A percentile compares a stretch with the other conserved stretches of the same genome.
These are phyloP conservation scores for Accipiter cooperii DNA, from an alignment of 2,113 vertebrate species.

Conservation along the genomic window DNA sequence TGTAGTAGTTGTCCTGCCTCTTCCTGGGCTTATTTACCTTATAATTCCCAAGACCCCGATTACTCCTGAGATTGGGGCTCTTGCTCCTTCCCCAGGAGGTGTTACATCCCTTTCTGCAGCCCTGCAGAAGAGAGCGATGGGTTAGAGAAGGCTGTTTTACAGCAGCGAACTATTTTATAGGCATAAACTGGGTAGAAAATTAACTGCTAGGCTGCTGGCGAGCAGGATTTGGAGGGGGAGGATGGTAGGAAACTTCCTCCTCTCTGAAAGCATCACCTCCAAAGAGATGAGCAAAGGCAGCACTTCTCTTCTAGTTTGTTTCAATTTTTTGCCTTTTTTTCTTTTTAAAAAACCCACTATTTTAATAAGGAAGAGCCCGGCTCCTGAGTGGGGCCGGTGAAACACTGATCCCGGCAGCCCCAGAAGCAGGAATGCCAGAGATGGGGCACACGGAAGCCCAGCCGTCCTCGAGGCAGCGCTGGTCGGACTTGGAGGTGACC, in stretches of 20 bases:
- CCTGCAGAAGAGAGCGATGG: neutral
- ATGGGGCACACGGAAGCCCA: neutral
- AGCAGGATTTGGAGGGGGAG: neutral
- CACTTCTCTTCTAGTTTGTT: fast-evolving
- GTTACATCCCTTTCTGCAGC: neutral
- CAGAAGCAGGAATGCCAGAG: neutral
- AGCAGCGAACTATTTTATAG: neutral
- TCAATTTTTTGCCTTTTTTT: neutral
- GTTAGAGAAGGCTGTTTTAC: neutral
- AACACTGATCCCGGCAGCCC: neutral
- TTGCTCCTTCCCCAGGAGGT: neutral
- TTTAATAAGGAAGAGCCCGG: neutral
- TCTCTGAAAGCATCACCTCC: neutral
- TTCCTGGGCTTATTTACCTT: neutral
- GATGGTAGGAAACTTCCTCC: neutral
- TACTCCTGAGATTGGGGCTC: neutral
- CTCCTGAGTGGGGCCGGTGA: fast-evolving
- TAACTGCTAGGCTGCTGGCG: neutral
- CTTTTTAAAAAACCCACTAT: neutral
- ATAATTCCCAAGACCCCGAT: neutral
- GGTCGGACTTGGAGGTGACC: neutral
- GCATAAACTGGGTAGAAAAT: neutral
- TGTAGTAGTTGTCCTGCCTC: neutral
- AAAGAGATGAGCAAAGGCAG: neutral
- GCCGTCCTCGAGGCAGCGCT: fast-evolving